Base-by-base conservation (phyloP, 2,888 invertebrate species). In the Diogma glabrata region DNA sequence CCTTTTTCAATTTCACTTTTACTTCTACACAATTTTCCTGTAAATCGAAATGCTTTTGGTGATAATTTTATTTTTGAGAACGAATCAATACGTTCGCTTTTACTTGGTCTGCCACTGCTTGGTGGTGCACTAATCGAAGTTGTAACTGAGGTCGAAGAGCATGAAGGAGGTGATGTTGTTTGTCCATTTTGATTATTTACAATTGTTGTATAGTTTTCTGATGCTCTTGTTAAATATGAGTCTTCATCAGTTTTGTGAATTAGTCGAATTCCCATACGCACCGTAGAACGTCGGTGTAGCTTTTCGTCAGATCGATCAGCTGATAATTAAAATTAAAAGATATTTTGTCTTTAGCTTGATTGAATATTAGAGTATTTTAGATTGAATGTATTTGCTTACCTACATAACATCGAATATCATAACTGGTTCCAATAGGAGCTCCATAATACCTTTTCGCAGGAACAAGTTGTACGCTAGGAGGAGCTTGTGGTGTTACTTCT, bases 361-460 rank as follows among this genome's bases (percentile, higher is more conserved):
- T n/a, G n/a, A n/a, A n/a, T n/a, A n/a, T n/a, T n/a, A n/a, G n/a
- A n/a, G n/a, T n/a, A n/a, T n/a, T n/a, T n/a, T n/a, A n/a, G n/a
- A n/a, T n/a, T n/a, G n/a, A n/a, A n/a, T n/a, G n/a, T n/a, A n/a
- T n/a, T n/a, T n/a, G n/a, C n/a, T n/a, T n/a, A n/a, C n/a, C n/a
- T 53, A 87, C 81, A 65, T 84, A 91, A 57, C 87, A 87, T 62
- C 88, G 77, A 47, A 92, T 81, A 63, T 92, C 91, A 63, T 92
- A 92, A 51, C 89, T 90, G 47, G 90, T 91, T 9, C 92, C 92
- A 49, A 92, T 90, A 0, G 91, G 91, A 2, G 90, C 88, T 0
- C 92, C 92, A 57, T 82, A 84, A 71, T 92, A 92, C 64, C 89
- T 87, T 67, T 91, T 90, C 3, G 91, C 91, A 1, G 91, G 91